Conservation (phyloP, 1,140 invertebrate species). For the Polyergus mexicanus region DNA sequence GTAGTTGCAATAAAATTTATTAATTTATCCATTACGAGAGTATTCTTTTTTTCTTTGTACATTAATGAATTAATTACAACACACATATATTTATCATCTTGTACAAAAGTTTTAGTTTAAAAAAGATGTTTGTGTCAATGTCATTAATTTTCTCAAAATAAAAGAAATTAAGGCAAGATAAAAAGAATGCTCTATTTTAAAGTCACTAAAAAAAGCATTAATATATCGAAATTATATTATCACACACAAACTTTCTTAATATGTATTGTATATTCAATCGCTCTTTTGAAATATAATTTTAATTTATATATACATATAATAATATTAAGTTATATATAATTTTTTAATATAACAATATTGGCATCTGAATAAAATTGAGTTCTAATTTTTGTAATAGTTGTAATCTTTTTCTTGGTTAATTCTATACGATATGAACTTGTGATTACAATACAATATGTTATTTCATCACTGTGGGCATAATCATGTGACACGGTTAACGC, state of each 20-base stretch:
- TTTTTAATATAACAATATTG: neutral
- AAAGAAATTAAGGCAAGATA: neutral
- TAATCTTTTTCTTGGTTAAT: neutral
- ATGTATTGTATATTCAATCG: too few species aligned
- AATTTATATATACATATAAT: too few species aligned
- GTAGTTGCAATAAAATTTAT: neutral
- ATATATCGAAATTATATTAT: neutral
- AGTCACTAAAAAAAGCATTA: neutral
- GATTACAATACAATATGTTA: constrained; percentile 36
- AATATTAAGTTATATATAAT: too few species aligned
- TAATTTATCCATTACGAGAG: neutral
- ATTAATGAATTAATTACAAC: neutral
- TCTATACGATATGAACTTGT: neutral
- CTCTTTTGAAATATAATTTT: too few species aligned
- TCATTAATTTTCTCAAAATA: neutral
- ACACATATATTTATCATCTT: neutral
- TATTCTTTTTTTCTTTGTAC: neutral
- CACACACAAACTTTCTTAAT: too few species aligned
- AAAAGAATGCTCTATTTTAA: neutral
- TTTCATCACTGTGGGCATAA: constrained; percentile 14
- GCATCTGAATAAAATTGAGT: neutral
- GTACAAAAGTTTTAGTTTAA: constrained; percentile 16
- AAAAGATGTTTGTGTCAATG: constrained; percentile 5
- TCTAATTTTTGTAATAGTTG: neutral
- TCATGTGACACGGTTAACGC: neutral